Percentiles rank a stretch among this genome's conserved stretches.
These are phyloP conservation scores for Pharmacophagus antenor DNA, from an alignment of 2,888 invertebrate species.

Conservation along the genomic window DNA sequence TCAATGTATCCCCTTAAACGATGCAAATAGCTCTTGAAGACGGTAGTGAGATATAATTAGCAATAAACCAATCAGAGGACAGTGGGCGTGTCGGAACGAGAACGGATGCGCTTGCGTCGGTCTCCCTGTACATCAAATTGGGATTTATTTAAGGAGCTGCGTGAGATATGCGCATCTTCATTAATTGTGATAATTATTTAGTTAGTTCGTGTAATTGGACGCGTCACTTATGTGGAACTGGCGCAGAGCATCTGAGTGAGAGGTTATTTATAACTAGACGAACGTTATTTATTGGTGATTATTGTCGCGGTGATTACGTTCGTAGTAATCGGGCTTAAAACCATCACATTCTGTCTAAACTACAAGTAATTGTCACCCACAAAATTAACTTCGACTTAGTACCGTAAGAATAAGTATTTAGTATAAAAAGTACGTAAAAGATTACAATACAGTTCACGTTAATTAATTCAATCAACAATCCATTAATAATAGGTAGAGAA, in stretches of 20 bases:
- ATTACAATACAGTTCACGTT: no score
- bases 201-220: constrained; percentile 73
- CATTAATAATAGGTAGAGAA: no score
- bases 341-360: constrained; percentile 31
- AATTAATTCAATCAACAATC: no score
- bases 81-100: constrained; percentile 55
- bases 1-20: constrained; percentile 52
- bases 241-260: constrained; percentile 45
- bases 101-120: constrained; percentile 52
- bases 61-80: constrained; percentile 63
- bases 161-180: constrained; percentile 68
- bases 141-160: constrained; percentile 66
- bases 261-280: constrained; percentile 35
- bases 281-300: constrained; percentile 32
- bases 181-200: constrained; percentile 80
- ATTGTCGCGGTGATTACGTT: constrained; percentile 36
- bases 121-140: constrained; percentile 59
- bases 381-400: no score
- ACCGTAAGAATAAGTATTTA: no score
- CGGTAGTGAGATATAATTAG: constrained; percentile 70
- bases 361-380: constrained; percentile 30
- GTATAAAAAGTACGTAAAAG: no score
- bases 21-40: constrained; percentile 74
- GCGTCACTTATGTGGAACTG: constrained; percentile 52
- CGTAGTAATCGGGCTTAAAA: constrained; percentile 32